Evolutionary conservation across 2,888 invertebrate species (phyloP), one percentile per base, ranked within the genome.

Genomic region (Operophtera brumata): DNA sequence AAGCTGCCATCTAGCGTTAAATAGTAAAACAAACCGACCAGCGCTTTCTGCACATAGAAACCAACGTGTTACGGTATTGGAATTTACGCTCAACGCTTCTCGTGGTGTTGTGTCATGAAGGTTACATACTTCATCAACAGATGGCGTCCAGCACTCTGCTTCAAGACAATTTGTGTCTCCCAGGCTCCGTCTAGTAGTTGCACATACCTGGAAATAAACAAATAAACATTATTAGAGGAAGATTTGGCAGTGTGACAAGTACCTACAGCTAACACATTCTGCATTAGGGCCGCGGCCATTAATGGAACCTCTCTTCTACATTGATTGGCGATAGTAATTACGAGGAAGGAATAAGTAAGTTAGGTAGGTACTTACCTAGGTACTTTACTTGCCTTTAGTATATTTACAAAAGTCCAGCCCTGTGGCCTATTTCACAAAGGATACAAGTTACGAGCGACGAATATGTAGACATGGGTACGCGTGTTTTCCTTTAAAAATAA

Each of bases 1-100:
- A 20, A 2, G 46, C 44, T 37, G 55, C 43, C 59, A 55, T 55
- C 62, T 62, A 57, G 43, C 30, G 57, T 9, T 37, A 12, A 52
- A 51, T 44, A 45, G 56, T 30, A 6, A 45, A 53, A 55, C 13
- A 6, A 47, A 6, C 26, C 39, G 1, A 7, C 11, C 3, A 10
- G 44, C 25, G 37, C 20, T 20, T n/a, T n/a, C 12, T 6, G 9
- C 11, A 14, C 2, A 14, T 25, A 36, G 8, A 8, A 26, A 42
- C 2, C 20, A n/a, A 8, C 28, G n/a, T 35, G 37, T 37, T n/a
- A 3, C 34, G 30, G 8, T 8, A 30, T 3, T 2, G 11, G 1
- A 35, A 9, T 1, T 3, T 13, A 13, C 37, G 11, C 34, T 11
- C 11, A 34, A 4, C 32, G 36, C 7, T 0, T 6, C 1, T 10